Base-by-base conservation (phyloP, 2,797 vertebrate genomes). In the Graptemys geographica region DNA sequence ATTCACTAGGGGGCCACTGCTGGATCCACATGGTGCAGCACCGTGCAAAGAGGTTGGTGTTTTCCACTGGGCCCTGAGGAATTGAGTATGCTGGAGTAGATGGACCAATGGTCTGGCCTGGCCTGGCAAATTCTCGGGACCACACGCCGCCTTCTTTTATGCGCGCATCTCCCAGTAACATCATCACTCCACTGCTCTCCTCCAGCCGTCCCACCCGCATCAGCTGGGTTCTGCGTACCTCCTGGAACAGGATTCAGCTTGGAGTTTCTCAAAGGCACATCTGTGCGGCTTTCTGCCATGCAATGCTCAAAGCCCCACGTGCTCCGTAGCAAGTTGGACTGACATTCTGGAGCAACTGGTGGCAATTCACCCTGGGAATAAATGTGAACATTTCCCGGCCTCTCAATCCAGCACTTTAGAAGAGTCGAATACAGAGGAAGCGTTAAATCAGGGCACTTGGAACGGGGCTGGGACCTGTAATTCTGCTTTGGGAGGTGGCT, bases 241-340 rank as follows among this genome's bases (percentile, higher is more conserved):
- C 69, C n/a, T 23, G 69, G 69, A 72, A 21, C 69, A 72, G 69
- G 69, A 23, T 11, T 44, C 37, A 25, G 69, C 21, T 44, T 37
- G 1, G 5, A 6, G 69, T 11, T 6, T 21, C n/a, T 41, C 19
- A 25, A 21, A 37, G 18, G 21, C 2, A 12, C 69, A 3, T 21
- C 37, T 6, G 19, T n/a, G 62, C 15, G 5, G 31, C 18, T 69
- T 27, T 37, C 15, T 65, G 16, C 33, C 33, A 33, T 8, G 33
- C 18, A n/a, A 16, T 15, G 33, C 18, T n/a, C 62, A n/a, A 37
- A 44, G 69, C 23, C 69, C 33, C 33, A 18, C 16, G 62, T 18
- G 62, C 62, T n/a, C 31, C 16, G 8, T 33, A 18, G 33, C 33
- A 19, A 33, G 31, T n/a, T 18, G 33, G 62, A n/a, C 16, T 65